phyloP scores from a whole-genome alignment of 1,140 invertebrate species.

The Stratiolaelaps scimitus region DNA sequence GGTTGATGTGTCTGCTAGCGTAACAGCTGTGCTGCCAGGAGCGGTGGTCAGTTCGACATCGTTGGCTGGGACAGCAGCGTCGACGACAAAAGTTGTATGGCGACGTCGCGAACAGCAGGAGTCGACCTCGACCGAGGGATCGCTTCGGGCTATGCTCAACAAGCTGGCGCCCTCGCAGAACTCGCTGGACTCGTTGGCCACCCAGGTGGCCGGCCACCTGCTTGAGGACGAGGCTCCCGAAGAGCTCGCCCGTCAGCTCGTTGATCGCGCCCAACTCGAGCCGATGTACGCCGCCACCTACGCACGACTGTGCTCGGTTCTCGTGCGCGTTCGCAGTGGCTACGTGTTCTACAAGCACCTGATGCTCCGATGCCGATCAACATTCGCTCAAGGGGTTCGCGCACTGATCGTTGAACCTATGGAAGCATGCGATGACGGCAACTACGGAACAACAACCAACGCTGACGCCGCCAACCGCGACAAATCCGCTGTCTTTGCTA shows the following conservation, averaged over 20 bases:
- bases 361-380: conserved; percentile 9
- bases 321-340: conserved; percentile 8
- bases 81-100: conserved; percentile 22
- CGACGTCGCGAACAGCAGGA: neutral
- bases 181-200: neutral
- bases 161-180: conserved; percentile 16
- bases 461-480: no score
- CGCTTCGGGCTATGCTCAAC: conserved; percentile 6
- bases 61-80: neutral
- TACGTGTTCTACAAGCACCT: conserved; percentile 27
- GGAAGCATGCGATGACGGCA: neutral
- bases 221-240: conserved; percentile 17
- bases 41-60: neutral
- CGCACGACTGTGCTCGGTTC: neutral
- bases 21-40: neutral
- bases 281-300: conserved; percentile 4
- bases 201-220: conserved; percentile 17
- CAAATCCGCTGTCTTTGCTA: no score
- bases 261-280: conserved; percentile 7
- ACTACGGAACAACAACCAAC: no score
- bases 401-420: neutral
- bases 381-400: neutral
- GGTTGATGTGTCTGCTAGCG: neutral
- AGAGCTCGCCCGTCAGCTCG: conserved; percentile 14
- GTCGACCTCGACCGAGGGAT: conserved; percentile 1